Evolutionary conservation across 2,113 vertebrate species (phyloP).

Genomic region (Poeciliopsis turrubarensis): DNA sequence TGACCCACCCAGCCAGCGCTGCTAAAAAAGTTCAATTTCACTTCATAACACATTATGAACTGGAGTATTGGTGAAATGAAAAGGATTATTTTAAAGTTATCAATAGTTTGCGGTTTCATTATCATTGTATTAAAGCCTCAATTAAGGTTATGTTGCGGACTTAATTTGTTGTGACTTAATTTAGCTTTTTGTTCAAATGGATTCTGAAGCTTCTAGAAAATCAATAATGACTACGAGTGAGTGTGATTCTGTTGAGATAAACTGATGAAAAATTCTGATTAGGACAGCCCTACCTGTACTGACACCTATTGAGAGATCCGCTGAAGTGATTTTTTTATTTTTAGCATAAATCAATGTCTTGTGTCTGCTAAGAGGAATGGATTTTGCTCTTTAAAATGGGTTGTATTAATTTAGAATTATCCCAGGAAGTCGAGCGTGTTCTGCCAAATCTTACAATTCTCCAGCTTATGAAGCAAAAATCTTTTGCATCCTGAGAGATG

Average conservation of each 20-base stretch:
- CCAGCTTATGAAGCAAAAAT: slow-evolving; percentile 6
- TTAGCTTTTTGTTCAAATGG: not conserved
- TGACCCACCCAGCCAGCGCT: too few relatives aligned
- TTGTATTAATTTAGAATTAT: slow-evolving; percentile 25
- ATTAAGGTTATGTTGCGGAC: not conserved
- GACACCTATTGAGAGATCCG: not conserved
- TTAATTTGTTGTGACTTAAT: not conserved
- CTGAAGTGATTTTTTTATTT: not conserved
- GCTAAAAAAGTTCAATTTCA: too few relatives aligned
- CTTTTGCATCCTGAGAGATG: slow-evolving; percentile 5
- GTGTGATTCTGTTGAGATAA: not conserved
- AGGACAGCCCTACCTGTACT: not conserved
- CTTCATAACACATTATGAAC: too few relatives aligned
- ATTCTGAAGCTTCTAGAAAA: not conserved
- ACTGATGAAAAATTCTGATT: not conserved
- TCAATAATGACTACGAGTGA: not conserved
- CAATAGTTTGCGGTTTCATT: not conserved
- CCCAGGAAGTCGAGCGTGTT: slow-evolving; percentile 28
- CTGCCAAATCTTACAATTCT: slow-evolving; percentile 19
- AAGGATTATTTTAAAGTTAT: not conserved
- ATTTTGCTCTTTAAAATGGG: slow-evolving; percentile 14
- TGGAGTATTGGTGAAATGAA: not conserved
- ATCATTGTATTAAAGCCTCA: not conserved
- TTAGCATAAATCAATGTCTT: not conserved
- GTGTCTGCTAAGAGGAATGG: not conserved